A percentile compares a stretch with the other conserved stretches of the same genome.
phyloP scores from a whole-genome alignment of 2,888 invertebrate species.

The Apomyelois bistriatella region DNA sequence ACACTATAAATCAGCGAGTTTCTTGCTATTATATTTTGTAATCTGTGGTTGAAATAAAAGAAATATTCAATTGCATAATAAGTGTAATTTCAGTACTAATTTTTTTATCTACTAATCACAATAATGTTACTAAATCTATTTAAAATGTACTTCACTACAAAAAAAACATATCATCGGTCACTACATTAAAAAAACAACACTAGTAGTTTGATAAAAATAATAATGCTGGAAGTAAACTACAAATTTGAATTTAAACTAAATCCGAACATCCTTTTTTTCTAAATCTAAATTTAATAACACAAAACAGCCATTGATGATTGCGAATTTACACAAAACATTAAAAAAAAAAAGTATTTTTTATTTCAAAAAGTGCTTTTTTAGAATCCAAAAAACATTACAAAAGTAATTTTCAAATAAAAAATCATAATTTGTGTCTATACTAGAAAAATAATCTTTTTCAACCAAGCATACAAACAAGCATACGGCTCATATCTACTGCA shows the following conservation, averaged over 20 bases:
- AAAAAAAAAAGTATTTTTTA: too few species aligned
- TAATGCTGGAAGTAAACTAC: not conserved
- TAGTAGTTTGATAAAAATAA: not conserved
- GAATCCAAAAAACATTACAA: too few species aligned
- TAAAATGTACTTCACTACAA: not conserved
- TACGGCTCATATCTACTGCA: too few species aligned
- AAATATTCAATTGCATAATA: constrained; percentile 20
- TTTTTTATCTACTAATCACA: constrained; percentile 15
- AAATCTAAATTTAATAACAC: not conserved
- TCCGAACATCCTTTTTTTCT: not conserved
- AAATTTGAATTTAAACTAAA: not conserved
- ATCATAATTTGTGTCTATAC: too few species aligned
- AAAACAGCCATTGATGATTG: constrained; percentile 2
- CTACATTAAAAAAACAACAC: not conserved
- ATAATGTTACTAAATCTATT: constrained; percentile 2
- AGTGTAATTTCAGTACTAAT: constrained; percentile 27
- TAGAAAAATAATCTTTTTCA: too few species aligned
- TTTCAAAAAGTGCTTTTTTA: too few species aligned
- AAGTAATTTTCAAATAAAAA: too few species aligned
- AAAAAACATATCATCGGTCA: not conserved
- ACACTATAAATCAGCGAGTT: too few species aligned
- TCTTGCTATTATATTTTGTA: too few species aligned
- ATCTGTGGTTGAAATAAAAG: constrained; percentile 17
- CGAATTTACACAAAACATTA: not conserved
- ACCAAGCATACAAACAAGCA: too few species aligned